A percentile compares a stretch with the other conserved stretches of the same genome.
Conservation (phyloP, 2,888 invertebrate genomes). For the Lumbricus terrestris region DNA sequence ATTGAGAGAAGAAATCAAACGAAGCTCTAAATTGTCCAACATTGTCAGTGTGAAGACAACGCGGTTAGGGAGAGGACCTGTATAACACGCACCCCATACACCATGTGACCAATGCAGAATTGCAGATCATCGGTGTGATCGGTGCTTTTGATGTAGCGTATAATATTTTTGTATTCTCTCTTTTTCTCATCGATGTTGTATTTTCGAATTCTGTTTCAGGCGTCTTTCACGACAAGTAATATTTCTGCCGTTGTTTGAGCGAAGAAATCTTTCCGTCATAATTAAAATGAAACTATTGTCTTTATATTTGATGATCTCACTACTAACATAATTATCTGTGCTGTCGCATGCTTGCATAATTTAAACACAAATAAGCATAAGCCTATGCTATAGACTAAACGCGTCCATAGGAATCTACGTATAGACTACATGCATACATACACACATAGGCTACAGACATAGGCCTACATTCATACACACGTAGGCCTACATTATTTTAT, state of each 20-base stretch:
- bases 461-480: too few relatives aligned
- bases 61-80: too few relatives aligned
- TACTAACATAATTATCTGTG: background rate
- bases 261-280: background rate
- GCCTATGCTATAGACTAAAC: too few relatives aligned
- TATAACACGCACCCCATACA: background rate
- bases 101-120: background rate
- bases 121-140: background rate
- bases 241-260: background rate
- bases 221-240: slow-evolving; percentile 13
- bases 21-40: too few relatives aligned
- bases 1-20: too few relatives aligned
- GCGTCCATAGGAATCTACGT: too few relatives aligned
- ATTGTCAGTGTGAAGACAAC: background rate
- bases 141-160: background rate
- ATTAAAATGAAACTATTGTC: background rate
- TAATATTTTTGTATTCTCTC: slow-evolving; percentile 12
- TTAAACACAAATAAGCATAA: too few relatives aligned
- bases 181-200: slow-evolving; percentile 7
- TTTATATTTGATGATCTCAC: background rate
- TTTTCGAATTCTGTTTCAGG: slow-evolving; percentile 5
- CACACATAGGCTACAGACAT: too few relatives aligned
- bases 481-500: too few relatives aligned
- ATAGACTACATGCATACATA: too few relatives aligned
- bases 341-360: too few relatives aligned